These are phyloP conservation scores for Regulus satrapa DNA, from an alignment of 2,113 vertebrate genomes.

Conservation along the genomic window DNA sequence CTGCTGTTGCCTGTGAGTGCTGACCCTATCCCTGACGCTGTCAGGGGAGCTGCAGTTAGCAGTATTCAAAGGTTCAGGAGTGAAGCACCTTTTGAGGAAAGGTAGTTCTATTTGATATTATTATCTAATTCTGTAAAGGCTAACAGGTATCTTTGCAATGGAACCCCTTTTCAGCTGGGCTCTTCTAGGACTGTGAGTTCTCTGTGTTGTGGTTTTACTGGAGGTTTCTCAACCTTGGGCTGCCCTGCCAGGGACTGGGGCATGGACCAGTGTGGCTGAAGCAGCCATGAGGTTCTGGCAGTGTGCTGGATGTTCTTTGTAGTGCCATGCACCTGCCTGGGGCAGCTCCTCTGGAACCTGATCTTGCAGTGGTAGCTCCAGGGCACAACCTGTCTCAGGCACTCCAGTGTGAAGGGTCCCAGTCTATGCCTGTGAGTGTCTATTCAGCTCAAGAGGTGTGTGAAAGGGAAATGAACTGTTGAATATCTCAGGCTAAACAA, in stretches of 20 bases:
- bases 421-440: background rate
- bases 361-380: background rate
- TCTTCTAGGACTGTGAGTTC: too few species aligned
- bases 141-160: accelerated
- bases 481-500: accelerated
- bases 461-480: background rate
- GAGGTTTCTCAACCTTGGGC: background rate
- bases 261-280: background rate
- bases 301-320: background rate
- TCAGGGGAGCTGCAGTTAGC: background rate
- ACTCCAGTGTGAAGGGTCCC: background rate
- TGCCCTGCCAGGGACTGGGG: background rate
- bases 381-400: background rate
- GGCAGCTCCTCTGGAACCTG: background rate
- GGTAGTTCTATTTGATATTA: accelerated
- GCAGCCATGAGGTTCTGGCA: background rate
- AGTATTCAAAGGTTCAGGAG: background rate
- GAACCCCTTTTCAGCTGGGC: background rate
- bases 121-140: background rate
- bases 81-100: background rate
- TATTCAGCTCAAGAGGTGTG: accelerated
- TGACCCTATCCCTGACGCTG: background rate
- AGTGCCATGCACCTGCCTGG: accelerated
- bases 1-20: background rate
- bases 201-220: background rate